Conservation (phyloP, 2,888 invertebrate genomes). For the Caenorhabditis macrosperma region DNA sequence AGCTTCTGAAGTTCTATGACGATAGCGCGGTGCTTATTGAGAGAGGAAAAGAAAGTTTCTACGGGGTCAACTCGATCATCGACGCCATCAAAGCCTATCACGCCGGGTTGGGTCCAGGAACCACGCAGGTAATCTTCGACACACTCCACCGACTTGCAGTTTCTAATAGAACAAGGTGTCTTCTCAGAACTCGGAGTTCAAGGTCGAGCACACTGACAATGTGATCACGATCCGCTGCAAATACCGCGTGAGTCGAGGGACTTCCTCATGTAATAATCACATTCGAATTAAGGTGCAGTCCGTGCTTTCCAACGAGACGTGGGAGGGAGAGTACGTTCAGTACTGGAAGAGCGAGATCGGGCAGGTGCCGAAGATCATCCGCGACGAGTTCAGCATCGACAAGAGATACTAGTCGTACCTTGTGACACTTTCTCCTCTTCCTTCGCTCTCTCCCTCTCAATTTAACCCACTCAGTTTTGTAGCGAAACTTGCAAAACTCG, state of each 20-base stretch:
- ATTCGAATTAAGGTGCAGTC: slow-evolving; percentile 57
- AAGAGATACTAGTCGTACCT: slow-evolving; percentile 33
- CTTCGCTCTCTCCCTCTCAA: background rate
- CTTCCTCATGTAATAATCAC: no score
- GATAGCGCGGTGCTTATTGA: slow-evolving; percentile 56
- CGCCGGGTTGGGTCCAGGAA: slow-evolving; percentile 43
- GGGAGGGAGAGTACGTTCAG: slow-evolving; percentile 58
- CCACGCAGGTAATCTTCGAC: slow-evolving; percentile 37
- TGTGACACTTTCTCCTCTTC: background rate
- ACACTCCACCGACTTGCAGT: slow-evolving; percentile 4
- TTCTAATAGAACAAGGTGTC: slow-evolving; percentile 38
- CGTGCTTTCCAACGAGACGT: slow-evolving; percentile 34
- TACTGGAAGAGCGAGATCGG: slow-evolving; percentile 53
- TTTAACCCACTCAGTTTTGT: slow-evolving; percentile 34
- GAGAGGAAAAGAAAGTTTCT: slow-evolving; percentile 46
- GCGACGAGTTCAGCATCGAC: slow-evolving; percentile 61
- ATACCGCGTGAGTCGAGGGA: slow-evolving; percentile 56
- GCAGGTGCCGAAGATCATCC: slow-evolving; percentile 49
- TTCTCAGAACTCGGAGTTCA: slow-evolving; percentile 54
- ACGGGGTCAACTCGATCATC: slow-evolving; percentile 45
- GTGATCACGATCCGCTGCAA: slow-evolving; percentile 48
- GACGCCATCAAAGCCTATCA: slow-evolving; percentile 55
- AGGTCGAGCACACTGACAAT: slow-evolving; percentile 47
- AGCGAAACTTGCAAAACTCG: slow-evolving; percentile 18
- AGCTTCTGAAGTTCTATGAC: slow-evolving; percentile 52